A percentile compares a stretch with the other conserved stretches of the same genome.
These are phyloP conservation scores for Fopius arisanus DNA, from an alignment of 1,140 invertebrate species.

Conservation along the genomic window DNA sequence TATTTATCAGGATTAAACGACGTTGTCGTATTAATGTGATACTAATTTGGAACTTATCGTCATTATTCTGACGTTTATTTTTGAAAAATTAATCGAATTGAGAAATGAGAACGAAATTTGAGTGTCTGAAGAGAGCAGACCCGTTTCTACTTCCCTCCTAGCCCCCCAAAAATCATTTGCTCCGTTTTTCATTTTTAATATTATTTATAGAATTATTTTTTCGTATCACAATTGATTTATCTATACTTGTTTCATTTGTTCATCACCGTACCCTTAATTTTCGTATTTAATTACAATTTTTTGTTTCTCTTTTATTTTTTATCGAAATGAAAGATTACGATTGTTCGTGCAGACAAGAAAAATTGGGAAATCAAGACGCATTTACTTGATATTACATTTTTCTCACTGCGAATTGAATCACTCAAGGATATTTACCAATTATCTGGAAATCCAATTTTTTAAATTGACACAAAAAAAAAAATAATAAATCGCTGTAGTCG, in stretches of 20 bases:
- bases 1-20: background rate
- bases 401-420: no score
- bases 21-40: no score
- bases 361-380: background rate
- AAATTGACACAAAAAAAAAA: no score
- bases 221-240: conserved; percentile 32
- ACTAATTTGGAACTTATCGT: no score
- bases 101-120: background rate
- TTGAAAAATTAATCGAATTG: no score
- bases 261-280: background rate
- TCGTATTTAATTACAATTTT: background rate
- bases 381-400: background rate
- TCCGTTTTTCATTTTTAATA: background rate
- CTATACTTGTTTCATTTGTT: conserved; percentile 9
- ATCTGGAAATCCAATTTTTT: no score
- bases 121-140: background rate
- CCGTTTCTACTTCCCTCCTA: background rate
- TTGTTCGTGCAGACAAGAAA: no score
- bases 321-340: background rate
- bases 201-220: conserved; percentile 12
- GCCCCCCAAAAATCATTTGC: background rate
- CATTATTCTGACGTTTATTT: no score
- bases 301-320: background rate
- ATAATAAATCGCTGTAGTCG: no score
- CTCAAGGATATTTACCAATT: no score